Evolutionary conservation across 1,140 invertebrate species (phyloP), one percentile per base, ranked within the genome.

Genomic region (Aphaenogaster ashmeadi): DNA sequence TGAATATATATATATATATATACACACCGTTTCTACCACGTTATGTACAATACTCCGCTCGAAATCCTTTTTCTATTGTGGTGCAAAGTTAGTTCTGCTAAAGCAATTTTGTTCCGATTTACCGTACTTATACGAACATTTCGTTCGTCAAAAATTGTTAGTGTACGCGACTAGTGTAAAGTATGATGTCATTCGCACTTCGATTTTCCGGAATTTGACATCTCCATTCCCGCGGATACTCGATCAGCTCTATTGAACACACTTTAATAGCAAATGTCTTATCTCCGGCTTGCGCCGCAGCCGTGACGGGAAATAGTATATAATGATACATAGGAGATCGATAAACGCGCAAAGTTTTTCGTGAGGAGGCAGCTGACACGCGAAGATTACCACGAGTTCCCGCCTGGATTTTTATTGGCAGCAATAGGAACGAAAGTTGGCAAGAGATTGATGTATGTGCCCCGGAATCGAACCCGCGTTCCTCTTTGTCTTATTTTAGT

Each of bases 391-490:
- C 67, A 15, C 71, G 62, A 52, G 69, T 85, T 85, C 62, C 56
- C 52, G 44, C 62, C 41, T 75, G 67, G 86, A 84, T 87, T 84
- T 86, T 88, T 88, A 88, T 88, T 86, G 87, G 72, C 81, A 69
- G 52, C 71, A 77, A 78, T 86, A 78, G 81, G n/a, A 86, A 64
- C 36, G 50, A 62, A 52, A 86, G 81, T 47, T 69, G 87, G 60
- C 71, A 77, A 77, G 52, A 88, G 81, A 88, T 88, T 88, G 80
- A 88, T 88, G 87, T 78, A 88, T 41, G 62, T 77, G 71, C 50
- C 21, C 38, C 8, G 47, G 77, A 67, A 81, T 50, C 75, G 74
- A 54, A 50, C 36, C 33, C 36, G 7, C 44, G 33, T 77, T 77
- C 13, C 56, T 15, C 3, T 18, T 83, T 60, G 67, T 83, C 36